Base-by-base conservation (phyloP, 2,888 invertebrate species). In the Mesopsocus fuscifrons region DNA sequence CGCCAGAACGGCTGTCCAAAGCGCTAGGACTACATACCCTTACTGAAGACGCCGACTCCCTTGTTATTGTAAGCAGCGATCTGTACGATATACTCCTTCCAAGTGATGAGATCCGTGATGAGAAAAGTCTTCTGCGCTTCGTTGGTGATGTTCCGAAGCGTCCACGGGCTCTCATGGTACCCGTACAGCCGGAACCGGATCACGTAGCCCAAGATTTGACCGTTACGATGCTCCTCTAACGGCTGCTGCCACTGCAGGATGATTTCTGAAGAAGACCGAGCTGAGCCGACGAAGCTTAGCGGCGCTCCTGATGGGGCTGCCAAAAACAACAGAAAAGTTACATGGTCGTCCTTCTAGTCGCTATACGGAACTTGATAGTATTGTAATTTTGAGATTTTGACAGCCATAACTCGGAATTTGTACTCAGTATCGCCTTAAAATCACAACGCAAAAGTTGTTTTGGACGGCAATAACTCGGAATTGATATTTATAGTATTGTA, bases 191-290 rank as follows among this genome's bases (percentile, higher is more conserved):
- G 74, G 62, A 92, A 97, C 45, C 89, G 72, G 46, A 98, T 77
- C 17, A 88, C 77, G 57, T 92, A 98, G 15, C 97, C 97, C 11
- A 88, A 63, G 50, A 98, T 84, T 57, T 87, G 83, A 0, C 97
- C 98, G 57, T 97, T 98, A 52, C 89, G 75, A 55, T 91, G 85
- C 56, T 94, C 89, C 55, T 92, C 88, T 6, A 85, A 65, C 0
- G 97, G 97, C 20, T 89, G 87, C 57, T 89, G 89, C 95, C 95
- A 97, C 57, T 92, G 92, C 0, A 94, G 84, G 54, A 92, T 89
- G 46, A 98, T 92, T 62, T 94, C 89, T 1, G 89, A 87, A 9
- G 89, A 83, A 11, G 92, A 89, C 46, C 92, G 71, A 0, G 95
- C 89, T 1, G 89, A 89, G 3, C 92, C 95, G 52, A 88, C 91